phyloP scores from a whole-genome alignment of 2,888 invertebrate species.

The Nomada goodeniana region DNA sequence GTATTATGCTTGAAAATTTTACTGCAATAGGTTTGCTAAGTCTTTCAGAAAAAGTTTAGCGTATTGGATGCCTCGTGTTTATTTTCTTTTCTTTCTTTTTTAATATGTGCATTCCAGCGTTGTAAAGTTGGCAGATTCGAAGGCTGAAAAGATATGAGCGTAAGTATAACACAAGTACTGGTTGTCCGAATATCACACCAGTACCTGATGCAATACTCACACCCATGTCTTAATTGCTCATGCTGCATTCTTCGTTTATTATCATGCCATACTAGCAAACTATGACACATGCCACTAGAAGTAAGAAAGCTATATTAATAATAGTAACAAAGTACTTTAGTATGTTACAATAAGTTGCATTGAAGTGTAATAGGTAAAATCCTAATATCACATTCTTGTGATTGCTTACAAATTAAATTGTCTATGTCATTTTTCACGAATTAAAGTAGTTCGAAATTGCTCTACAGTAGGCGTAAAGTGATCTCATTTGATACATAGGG shows the following conservation, averaged over 20 bases:
- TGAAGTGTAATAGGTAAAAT: background rate
- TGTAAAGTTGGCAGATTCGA: constrained; percentile 77
- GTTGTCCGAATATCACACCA: constrained; percentile 88
- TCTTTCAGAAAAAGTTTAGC: constrained; percentile 39
- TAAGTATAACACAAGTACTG: constrained; percentile 98
- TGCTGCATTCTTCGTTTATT: constrained; percentile 84
- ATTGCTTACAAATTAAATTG: constrained; percentile 21
- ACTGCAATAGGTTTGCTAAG: constrained; percentile 14
- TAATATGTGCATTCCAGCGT: constrained; percentile 75
- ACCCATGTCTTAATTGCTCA: constrained; percentile 86
- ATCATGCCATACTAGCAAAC: constrained; percentile 82
- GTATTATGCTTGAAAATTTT: constrained; percentile 7
- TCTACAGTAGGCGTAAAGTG: background rate
- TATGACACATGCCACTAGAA: constrained; percentile 83
- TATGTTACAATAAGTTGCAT: constrained; percentile 48
- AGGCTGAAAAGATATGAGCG: constrained; percentile 85
- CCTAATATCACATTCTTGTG: constrained; percentile 6
- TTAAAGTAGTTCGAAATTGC: constrained; percentile 1
- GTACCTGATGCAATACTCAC: constrained; percentile 99
- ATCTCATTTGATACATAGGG: background rate
- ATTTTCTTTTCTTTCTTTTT: constrained; percentile 23
- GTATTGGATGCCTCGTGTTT: constrained; percentile 39
- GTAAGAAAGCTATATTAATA: constrained; percentile 67
- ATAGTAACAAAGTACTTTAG: constrained; percentile 42
- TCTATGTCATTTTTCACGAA: constrained; percentile 3